Evolutionary conservation across 2,797 vertebrate species (phyloP), one percentile per base, ranked within the genome.

Genomic region (Epinephelus coioides): DNA sequence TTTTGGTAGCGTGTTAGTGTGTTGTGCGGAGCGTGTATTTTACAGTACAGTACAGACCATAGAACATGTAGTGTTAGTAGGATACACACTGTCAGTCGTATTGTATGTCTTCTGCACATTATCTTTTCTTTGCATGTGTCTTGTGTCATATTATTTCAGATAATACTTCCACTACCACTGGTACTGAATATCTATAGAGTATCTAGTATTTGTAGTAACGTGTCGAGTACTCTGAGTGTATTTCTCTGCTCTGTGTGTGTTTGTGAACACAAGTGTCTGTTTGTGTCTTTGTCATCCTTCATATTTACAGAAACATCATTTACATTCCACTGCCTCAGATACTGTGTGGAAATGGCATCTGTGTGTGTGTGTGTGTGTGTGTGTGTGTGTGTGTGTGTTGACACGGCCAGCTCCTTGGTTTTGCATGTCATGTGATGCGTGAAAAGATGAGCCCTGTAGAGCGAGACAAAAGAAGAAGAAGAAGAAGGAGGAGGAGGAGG

Each of bases 371-470:
- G 66, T 49, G 72, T 68, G 40, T 38, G 50, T 40, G 63, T 46
- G 55, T 47, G 73, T 60, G 63, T 73, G 73, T 51, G 63, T 73
- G 68, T 59, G 43, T 73, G 62, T 86, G 75, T 70, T 40, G 78
- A 46, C 27, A 8, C 13, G 61, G 73, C 66, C 53, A 54, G 73
- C 78, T 86, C 43, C 68, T 69, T 85, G 78, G 84, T 79, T 85
- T 83, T 82, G 78, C 89, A 81, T 93, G 90, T 93, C 91, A 94
- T 91, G 84, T 88, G 90, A 90, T 88, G 90, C 90, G 81, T 91
- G 79, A 90, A 93, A 83, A 89, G 83, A 92, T 90, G 84, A 84
- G 81, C 87, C 92, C 88, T 66, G 79, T 84, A 89, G 89, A 90
- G 86, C 47, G 38, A 86, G 78, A 91, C 82, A 89, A 88, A 88